These are phyloP conservation scores for Rhyacophila brunnea DNA, from an alignment of 1,140 invertebrate genomes.

Conservation along the genomic window DNA sequence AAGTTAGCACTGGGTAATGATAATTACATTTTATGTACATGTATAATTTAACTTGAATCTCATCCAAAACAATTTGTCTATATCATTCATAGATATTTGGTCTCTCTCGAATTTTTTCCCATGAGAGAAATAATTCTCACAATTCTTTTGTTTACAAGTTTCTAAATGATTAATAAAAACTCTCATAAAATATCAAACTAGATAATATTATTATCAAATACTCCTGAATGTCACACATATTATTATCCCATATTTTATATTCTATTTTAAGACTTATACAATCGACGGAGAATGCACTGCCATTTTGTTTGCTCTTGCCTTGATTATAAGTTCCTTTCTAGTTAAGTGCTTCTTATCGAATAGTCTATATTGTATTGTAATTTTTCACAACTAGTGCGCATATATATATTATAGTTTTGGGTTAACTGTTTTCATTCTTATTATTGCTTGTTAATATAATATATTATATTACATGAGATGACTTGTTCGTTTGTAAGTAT, in stretches of 20 bases:
- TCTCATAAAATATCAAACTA: too few relatives aligned
- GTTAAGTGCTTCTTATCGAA: constrained; percentile 23
- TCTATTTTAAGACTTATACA: neutral
- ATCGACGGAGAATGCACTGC: neutral
- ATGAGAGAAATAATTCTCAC: too few relatives aligned
- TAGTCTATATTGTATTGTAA: constrained; percentile 14
- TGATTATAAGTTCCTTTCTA: constrained; percentile 26
- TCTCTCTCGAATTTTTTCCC: too few relatives aligned
- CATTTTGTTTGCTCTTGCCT: constrained; percentile 10
- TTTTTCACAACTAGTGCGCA: constrained; percentile 4
- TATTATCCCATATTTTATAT: neutral
- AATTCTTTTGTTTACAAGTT: too few relatives aligned
- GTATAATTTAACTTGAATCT: too few relatives aligned
- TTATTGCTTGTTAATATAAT: constrained; percentile 6
- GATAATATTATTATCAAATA: too few relatives aligned
- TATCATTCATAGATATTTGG: too few relatives aligned
- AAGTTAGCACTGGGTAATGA: too few relatives aligned
- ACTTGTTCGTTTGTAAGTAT: neutral
- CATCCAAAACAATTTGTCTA: too few relatives aligned
- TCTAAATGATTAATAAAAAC: too few relatives aligned
- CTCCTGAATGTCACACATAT: too few relatives aligned
- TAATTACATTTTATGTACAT: too few relatives aligned
- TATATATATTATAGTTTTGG: constrained; percentile 2
- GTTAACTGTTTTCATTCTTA: constrained; percentile 4
- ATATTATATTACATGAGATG: neutral